Percentiles rank a stretch among this genome's conserved stretches.
Evolutionary conservation across 2,888 invertebrate species (phyloP).

Genomic region (Limenitis camilla): DNA sequence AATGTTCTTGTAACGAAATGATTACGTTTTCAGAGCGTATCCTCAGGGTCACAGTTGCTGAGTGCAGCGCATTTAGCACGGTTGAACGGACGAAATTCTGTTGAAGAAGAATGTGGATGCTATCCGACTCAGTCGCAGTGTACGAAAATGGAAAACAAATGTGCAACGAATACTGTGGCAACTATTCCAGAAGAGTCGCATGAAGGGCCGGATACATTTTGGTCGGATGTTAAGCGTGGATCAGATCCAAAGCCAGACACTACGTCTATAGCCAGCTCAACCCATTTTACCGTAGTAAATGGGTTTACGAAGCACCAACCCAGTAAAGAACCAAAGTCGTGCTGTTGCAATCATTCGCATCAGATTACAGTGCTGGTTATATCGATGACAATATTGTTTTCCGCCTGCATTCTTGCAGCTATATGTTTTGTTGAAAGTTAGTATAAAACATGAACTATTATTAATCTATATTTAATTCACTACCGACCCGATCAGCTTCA

Average conservation of each 20-base stretch:
- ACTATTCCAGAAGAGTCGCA: conserved; percentile 61
- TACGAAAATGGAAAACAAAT: conserved; percentile 49
- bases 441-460: conserved; percentile 43
- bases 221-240: conserved; percentile 65
- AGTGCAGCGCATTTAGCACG: conserved; percentile 84
- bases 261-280: conserved; percentile 87
- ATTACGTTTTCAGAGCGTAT: conserved; percentile 79
- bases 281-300: conserved; percentile 90
- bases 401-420: conserved; percentile 85
- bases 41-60: conserved; percentile 85
- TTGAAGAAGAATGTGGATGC: conserved; percentile 51
- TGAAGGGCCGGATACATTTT: conserved; percentile 53
- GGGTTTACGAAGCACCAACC: conserved; percentile 79
- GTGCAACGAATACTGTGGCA: conserved; percentile 50
- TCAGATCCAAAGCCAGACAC: conserved; percentile 76
- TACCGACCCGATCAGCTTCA: background rate
- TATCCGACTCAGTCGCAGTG: conserved; percentile 45
- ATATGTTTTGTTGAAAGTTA: conserved; percentile 90
- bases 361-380: conserved; percentile 87
- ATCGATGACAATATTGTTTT: conserved; percentile 87
- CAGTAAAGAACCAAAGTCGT: conserved; percentile 75
- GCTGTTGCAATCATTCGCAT: conserved; percentile 83
- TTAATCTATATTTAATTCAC: background rate
- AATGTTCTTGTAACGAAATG: no score
- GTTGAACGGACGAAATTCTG: conserved; percentile 61